These are phyloP conservation scores for Drosophila sp. DNA, from an alignment of 1,140 invertebrate species.

Conservation along the genomic window DNA sequence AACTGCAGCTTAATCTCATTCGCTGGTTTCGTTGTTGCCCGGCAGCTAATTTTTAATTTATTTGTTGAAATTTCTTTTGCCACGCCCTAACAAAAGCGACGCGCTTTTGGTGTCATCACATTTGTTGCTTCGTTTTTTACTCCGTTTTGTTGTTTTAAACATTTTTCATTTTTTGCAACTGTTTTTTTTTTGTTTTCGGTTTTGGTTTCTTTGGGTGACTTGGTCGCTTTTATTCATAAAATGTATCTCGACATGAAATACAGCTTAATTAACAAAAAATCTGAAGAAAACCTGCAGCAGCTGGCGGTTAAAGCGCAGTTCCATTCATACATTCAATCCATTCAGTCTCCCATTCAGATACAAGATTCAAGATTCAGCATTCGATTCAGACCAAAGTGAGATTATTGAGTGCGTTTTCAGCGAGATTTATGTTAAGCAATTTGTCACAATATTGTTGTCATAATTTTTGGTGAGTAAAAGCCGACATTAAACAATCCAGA, in stretches of 20 bases:
- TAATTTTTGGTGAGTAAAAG: slow-evolving; percentile 62
- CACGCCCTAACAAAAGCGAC: slow-evolving; percentile 71
- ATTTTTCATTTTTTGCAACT: slow-evolving; percentile 32
- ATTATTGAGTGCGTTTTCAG: slow-evolving; percentile 37
- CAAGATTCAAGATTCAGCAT: neutral
- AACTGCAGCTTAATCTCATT: slow-evolving; percentile 65
- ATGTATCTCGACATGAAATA: slow-evolving; percentile 70
- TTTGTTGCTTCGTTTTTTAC: slow-evolving; percentile 30
- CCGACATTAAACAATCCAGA: slow-evolving; percentile 24
- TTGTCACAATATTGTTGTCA: slow-evolving; percentile 57
- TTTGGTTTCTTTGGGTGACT: slow-evolving; percentile 3
- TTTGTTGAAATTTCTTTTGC: slow-evolving; percentile 76
- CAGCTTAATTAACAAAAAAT: slow-evolving; percentile 82
- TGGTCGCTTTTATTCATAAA: slow-evolving; percentile 77
- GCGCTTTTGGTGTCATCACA: slow-evolving; percentile 73
- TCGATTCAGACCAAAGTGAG: slow-evolving; percentile 20
- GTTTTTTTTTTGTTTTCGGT: neutral
- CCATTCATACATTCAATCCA: slow-evolving; percentile 68
- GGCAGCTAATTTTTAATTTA: slow-evolving; percentile 58
- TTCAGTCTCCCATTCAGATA: slow-evolving; percentile 30
- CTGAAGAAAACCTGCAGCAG: slow-evolving; percentile 68
- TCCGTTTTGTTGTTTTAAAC: slow-evolving; percentile 31
- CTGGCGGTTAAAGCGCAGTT: slow-evolving; percentile 61
- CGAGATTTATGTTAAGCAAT: slow-evolving; percentile 65
- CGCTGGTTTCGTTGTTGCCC: slow-evolving; percentile 26